These are phyloP conservation scores for Caenorhabditis panamensis DNA, from an alignment of 2,888 invertebrate species.

Conservation along the genomic window DNA sequence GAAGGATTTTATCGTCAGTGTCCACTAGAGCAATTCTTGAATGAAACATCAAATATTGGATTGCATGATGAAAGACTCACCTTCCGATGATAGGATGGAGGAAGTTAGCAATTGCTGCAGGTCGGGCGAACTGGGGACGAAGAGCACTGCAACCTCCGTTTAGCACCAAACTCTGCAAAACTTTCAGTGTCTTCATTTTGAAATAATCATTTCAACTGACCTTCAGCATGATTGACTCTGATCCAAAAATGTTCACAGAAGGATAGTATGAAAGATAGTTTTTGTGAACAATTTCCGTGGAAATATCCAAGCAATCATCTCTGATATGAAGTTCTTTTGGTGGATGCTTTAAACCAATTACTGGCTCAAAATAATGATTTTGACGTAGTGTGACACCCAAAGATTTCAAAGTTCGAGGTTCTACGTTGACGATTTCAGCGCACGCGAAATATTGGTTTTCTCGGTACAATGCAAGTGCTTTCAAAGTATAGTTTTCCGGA, in stretches of 20 bases:
- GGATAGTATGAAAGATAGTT: constrained; percentile 68
- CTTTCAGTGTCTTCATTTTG: background rate
- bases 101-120: constrained; percentile 65
- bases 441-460: constrained; percentile 68
- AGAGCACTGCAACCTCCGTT: constrained; percentile 64
- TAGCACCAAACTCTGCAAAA: constrained; percentile 65
- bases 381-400: constrained; percentile 59
- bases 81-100: constrained; percentile 70
- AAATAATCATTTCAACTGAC: constrained; percentile 34
- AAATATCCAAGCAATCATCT: constrained; percentile 73
- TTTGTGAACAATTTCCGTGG: constrained; percentile 69
- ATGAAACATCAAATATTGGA: background rate
- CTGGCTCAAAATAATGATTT: constrained; percentile 61
- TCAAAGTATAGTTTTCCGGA: constrained; percentile 60
- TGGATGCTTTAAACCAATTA: constrained; percentile 24
- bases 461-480: constrained; percentile 65
- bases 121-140: constrained; percentile 69
- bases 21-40: constrained; percentile 67
- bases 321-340: constrained; percentile 60
- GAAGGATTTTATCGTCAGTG: constrained; percentile 68
- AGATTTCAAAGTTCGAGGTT: constrained; percentile 66
- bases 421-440: constrained; percentile 63
- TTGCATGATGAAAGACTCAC: constrained; percentile 22
- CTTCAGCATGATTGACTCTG: constrained; percentile 71
- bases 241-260: constrained; percentile 70